Evolutionary conservation across 2,888 invertebrate genomes (phyloP), one percentile per base, ranked within the genome.

Genomic region (Nomada fucata): DNA sequence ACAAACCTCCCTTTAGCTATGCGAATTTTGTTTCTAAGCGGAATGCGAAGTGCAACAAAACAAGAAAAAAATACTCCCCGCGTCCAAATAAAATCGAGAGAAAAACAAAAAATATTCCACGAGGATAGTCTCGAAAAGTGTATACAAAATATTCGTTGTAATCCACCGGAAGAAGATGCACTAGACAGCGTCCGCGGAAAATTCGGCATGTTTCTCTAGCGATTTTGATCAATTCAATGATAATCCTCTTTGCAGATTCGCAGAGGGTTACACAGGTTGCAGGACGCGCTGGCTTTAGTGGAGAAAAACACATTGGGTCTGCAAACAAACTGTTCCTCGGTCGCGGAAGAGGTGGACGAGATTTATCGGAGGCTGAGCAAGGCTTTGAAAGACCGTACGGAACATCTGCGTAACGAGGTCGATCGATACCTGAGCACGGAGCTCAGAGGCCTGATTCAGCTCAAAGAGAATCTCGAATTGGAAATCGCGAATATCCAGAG

Each of bases 401-500:
- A 98, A 91, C 96, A 97, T 93, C 94, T 98, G 86, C 96, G 97
- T 91, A 96, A 96, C 89, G 98, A 99, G 95, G 96, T 99, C 84
- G 99, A 99, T 93, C 96, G 97, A 88, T 99, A 99, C 94, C 95
- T 98, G 91, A 96, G 97, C 74, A 97, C 97, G 50, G 99, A 99
- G 95, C 95, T 97, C 91, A 96, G 98, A 89, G 97, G 97, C 91
- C 95, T 99, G 82, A 97, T 97, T 76, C 96, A 97, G 86, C 95
- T 99, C 70, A 98, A 98, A 94, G 98, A 98, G 94, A 98, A 98
- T 94, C 95, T 99, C 90, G 98, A 99, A 93, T 96, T 97, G 93
- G 99, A 99, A 94, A 97, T 99, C 92, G 96, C 97, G 88, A 99
- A 99, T 94, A 98, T 99, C 91, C 96, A 97, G 92, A 98, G 98